Percentiles rank a stretch among this genome's conserved stretches.
phyloP scores from a whole-genome alignment of 2,888 invertebrate genomes.

The Eledona agricola region DNA sequence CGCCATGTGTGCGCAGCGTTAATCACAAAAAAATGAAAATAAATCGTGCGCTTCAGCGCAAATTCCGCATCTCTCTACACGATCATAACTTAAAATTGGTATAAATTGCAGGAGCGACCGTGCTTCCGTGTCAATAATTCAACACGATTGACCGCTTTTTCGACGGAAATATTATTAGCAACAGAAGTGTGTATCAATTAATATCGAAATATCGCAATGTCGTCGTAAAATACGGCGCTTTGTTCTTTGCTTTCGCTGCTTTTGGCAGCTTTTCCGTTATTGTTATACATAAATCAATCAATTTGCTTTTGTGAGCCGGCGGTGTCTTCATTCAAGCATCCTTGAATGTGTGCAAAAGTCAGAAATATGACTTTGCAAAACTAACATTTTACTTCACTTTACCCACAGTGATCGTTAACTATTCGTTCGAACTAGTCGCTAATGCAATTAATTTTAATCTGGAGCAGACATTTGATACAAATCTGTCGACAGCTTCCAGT shows the following conservation, averaged over 20 bases:
- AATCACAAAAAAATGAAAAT: constrained; percentile 4
- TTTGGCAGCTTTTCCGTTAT: constrained; percentile 34
- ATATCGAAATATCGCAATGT: constrained; percentile 41
- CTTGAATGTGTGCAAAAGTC: constrained; percentile 15
- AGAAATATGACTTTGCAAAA: too few species aligned
- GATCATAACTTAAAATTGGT: constrained; percentile 32
- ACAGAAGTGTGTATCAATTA: constrained; percentile 39
- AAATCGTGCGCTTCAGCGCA: constrained; percentile 27
- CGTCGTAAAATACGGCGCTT: constrained; percentile 38
- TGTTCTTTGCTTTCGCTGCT: constrained; percentile 34
- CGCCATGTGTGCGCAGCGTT: constrained; percentile 1
- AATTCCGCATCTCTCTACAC: constrained; percentile 31
- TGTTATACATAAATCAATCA: constrained; percentile 40
- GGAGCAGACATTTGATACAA: too few species aligned
- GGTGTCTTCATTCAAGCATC: constrained; percentile 16
- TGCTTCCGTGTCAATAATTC: constrained; percentile 38
- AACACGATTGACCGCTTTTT: constrained; percentile 37
- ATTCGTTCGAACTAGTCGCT: too few species aligned
- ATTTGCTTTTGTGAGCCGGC: constrained; percentile 32
- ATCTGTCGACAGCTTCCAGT: too few species aligned
- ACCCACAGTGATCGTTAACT: too few species aligned
- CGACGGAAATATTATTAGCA: constrained; percentile 27
- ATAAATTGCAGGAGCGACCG: constrained; percentile 27
- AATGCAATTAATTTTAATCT: too few species aligned
- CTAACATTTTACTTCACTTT: too few species aligned